Conservation (phyloP, 1,140 invertebrate genomes). For the Drosophila nigromelanica region DNA sequence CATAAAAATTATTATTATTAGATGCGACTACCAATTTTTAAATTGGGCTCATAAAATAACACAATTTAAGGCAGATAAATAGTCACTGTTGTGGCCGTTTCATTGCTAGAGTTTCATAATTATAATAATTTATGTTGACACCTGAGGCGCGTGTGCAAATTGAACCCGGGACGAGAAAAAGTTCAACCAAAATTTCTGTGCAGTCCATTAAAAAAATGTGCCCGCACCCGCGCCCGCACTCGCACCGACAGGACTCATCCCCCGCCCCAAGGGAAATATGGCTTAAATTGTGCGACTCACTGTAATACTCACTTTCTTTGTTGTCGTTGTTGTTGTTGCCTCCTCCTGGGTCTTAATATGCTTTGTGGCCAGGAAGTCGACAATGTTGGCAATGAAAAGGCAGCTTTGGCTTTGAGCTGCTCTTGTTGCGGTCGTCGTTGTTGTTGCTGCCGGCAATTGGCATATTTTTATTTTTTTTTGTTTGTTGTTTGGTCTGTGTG, state of each 20-base stretch:
- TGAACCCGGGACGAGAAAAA: slow-evolving; percentile 29
- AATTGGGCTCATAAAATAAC: slow-evolving; percentile 32
- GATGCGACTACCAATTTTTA: slow-evolving; percentile 23
- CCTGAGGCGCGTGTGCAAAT: slow-evolving; percentile 65
- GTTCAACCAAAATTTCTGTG: slow-evolving; percentile 57
- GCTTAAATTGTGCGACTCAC: slow-evolving; percentile 50
- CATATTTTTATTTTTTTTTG: slow-evolving; percentile 28
- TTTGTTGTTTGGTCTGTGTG: slow-evolving; percentile 10
- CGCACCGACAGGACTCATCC: slow-evolving; percentile 1
- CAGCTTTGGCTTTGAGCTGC: slow-evolving; percentile 39
- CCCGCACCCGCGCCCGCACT: background rate
- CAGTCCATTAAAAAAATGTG: slow-evolving; percentile 23
- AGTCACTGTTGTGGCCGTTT: slow-evolving; percentile 25
- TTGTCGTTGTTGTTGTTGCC: slow-evolving; percentile 10
- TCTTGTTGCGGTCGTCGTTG: slow-evolving; percentile 9
- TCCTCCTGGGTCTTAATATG: slow-evolving; percentile 26
- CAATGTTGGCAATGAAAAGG: slow-evolving; percentile 52
- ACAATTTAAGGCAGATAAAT: slow-evolving; percentile 20
- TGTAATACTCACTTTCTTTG: slow-evolving; percentile 32
- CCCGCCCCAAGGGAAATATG: slow-evolving; percentile 40
- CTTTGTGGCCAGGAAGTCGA: slow-evolving; percentile 49
- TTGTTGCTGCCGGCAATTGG: slow-evolving; percentile 44
- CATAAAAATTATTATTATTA: slow-evolving; percentile 1
- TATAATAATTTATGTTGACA: slow-evolving; percentile 80
- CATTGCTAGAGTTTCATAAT: slow-evolving; percentile 72